A percentile compares a stretch with the other conserved stretches of the same genome.
phyloP scores from a whole-genome alignment of 2,888 invertebrate species.

The Lepidochrysops patricia region DNA sequence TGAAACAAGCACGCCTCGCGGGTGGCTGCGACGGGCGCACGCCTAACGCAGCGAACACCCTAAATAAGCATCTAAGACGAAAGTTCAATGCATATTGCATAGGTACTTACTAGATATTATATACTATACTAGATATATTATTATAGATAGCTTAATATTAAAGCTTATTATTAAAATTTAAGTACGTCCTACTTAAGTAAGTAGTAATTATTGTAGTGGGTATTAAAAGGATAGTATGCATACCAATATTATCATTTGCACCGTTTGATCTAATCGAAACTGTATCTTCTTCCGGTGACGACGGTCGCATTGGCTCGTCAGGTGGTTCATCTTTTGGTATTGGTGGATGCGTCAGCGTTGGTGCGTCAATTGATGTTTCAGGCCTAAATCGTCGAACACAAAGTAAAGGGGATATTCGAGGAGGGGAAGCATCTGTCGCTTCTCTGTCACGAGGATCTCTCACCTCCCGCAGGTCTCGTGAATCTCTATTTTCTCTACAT shows the following conservation, averaged over 20 bases:
- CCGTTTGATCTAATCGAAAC: slow-evolving; percentile 72
- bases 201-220: too few relatives aligned
- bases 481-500: slow-evolving; percentile 32
- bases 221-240: slow-evolving; percentile 25
- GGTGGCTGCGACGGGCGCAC: too few relatives aligned
- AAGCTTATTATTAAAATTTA: too few relatives aligned
- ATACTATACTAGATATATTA: too few relatives aligned
- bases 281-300: slow-evolving; percentile 75
- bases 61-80: too few relatives aligned
- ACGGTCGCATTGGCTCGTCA: slow-evolving; percentile 67
- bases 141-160: too few relatives aligned
- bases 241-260: slow-evolving; percentile 72
- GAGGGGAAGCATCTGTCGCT: slow-evolving; percentile 59
- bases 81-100: too few relatives aligned
- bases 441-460: slow-evolving; percentile 55
- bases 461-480: slow-evolving; percentile 45
- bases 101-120: too few relatives aligned
- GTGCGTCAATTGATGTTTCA: slow-evolving; percentile 50
- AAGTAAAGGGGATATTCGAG: slow-evolving; percentile 65
- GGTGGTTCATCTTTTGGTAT: slow-evolving; percentile 72
- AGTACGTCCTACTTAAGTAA: too few relatives aligned
- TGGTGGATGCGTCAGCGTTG: slow-evolving; percentile 61
- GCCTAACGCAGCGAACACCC: too few relatives aligned
- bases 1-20: too few relatives aligned
- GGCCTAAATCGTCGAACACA: slow-evolving; percentile 62